Evolutionary conservation across 2,113 vertebrate species (phyloP).

Genomic region (Neolamprologus modestus): DNA sequence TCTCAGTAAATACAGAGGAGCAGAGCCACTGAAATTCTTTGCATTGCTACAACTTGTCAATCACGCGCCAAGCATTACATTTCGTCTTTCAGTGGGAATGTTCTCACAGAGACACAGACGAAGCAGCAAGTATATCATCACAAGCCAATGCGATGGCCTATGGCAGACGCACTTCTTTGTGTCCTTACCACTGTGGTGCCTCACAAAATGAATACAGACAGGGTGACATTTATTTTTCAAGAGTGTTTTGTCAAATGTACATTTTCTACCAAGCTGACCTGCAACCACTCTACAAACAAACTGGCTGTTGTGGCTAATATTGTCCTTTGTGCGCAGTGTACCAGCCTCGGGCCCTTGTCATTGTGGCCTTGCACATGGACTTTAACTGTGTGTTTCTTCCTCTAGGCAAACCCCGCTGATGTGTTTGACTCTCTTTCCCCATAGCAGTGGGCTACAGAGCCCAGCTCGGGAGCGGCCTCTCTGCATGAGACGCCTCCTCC

Average conservation of each 20-base stretch:
- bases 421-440: conserved; percentile 42
- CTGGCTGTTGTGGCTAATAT: conserved; percentile 42
- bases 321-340: conserved; percentile 60
- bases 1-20: neutral
- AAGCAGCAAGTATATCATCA: conserved; percentile 17
- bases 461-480: neutral
- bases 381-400: conserved; percentile 58
- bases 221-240: conserved; percentile 63
- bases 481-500: conserved; percentile 16
- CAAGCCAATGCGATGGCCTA: conserved; percentile 9
- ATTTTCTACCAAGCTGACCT: conserved; percentile 49
- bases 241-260: conserved; percentile 51
- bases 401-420: conserved; percentile 48
- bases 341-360: conserved; percentile 66
- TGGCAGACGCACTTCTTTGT: conserved; percentile 29
- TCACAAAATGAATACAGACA: conserved; percentile 59
- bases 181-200: conserved; percentile 3
- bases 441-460: conserved; percentile 37
- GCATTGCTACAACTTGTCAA: neutral
- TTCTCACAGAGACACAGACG: conserved; percentile 18
- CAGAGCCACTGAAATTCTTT: neutral
- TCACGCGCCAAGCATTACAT: neutral
- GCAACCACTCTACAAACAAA: conserved; percentile 42
- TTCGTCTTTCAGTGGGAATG: conserved; percentile 8
- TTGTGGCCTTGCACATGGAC: conserved; percentile 65